These are phyloP conservation scores for Percopsis transmontana DNA, from an alignment of 2,113 vertebrate species.

Conservation along the genomic window DNA sequence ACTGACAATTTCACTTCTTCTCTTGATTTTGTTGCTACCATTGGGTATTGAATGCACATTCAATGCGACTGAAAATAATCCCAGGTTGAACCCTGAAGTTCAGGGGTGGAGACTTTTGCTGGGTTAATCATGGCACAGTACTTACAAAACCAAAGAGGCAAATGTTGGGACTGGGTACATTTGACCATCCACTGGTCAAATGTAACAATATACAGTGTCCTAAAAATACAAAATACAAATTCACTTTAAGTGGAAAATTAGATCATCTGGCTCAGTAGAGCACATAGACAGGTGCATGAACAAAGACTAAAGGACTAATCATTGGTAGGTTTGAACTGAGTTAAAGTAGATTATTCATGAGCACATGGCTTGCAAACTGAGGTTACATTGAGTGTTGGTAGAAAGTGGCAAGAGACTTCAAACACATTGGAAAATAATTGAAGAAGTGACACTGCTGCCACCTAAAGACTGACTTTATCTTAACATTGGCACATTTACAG, in stretches of 20 bases:
- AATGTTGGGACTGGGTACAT: too few relatives aligned
- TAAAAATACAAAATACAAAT: constrained; percentile 45
- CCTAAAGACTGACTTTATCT: constrained; percentile 47
- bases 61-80: constrained; percentile 21
- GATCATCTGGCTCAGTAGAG: constrained; percentile 30
- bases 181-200: neutral
- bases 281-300: constrained; percentile 43
- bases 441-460: constrained; percentile 56
- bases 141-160: too few relatives aligned
- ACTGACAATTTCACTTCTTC: too few relatives aligned
- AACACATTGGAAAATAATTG: constrained; percentile 32
- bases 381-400: constrained; percentile 41
- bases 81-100: constrained; percentile 17
- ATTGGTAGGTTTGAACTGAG: constrained; percentile 29
- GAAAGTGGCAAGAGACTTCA: constrained; percentile 34
- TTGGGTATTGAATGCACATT: too few relatives aligned
- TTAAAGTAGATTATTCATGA: constrained; percentile 48
- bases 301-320: constrained; percentile 44
- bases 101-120: constrained; percentile 4
- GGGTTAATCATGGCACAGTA: too few relatives aligned
- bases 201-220: too few relatives aligned
- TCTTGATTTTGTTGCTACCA: too few relatives aligned
- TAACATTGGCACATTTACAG: neutral
- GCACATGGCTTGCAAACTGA: constrained; percentile 31
- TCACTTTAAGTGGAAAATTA: constrained; percentile 21